Evolutionary conservation across 2,797 vertebrate species (phyloP).

Genomic region (Helicolenus hilgendorfi): DNA sequence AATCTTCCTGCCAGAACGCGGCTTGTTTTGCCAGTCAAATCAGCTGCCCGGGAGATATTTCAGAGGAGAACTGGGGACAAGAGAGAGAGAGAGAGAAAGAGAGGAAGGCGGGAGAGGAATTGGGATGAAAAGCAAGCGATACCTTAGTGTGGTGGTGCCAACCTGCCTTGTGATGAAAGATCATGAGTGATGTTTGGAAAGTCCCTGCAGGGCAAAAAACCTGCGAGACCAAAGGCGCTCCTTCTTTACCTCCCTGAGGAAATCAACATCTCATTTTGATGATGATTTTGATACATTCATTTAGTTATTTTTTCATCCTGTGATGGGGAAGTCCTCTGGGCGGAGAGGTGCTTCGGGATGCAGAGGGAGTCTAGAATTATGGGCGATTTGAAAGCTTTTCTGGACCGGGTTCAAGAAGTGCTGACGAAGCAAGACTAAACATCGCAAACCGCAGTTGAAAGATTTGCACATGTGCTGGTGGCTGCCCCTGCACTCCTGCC

Average conservation of each 20-base stretch:
- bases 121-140: constrained; percentile 51
- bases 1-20: constrained; percentile 38
- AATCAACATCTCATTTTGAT: constrained; percentile 55
- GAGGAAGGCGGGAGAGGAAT: background rate
- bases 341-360: constrained; percentile 74
- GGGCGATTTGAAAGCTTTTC: constrained; percentile 95
- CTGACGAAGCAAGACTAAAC: constrained; percentile 93
- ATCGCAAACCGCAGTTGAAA: constrained; percentile 85
- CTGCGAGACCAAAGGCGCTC: background rate
- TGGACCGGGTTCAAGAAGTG: constrained; percentile 93
- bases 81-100: background rate
- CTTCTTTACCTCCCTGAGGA: constrained; percentile 28
- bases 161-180: constrained; percentile 53
- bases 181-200: constrained; percentile 66
- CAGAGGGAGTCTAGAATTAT: constrained; percentile 86
- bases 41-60: constrained; percentile 52
- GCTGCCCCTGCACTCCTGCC: constrained; percentile 55
- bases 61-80: constrained; percentile 35
- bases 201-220: constrained; percentile 43
- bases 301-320: constrained; percentile 38
- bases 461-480: constrained; percentile 88
- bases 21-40: constrained; percentile 70
- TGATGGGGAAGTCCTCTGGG: constrained; percentile 41
- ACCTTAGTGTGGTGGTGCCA: constrained; percentile 48
- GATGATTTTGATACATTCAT: constrained; percentile 48